A percentile compares a stretch with the other conserved stretches of the same genome.
phyloP scores from a whole-genome alignment of 2,113 vertebrate genomes.

The Lophius piscatorius region DNA sequence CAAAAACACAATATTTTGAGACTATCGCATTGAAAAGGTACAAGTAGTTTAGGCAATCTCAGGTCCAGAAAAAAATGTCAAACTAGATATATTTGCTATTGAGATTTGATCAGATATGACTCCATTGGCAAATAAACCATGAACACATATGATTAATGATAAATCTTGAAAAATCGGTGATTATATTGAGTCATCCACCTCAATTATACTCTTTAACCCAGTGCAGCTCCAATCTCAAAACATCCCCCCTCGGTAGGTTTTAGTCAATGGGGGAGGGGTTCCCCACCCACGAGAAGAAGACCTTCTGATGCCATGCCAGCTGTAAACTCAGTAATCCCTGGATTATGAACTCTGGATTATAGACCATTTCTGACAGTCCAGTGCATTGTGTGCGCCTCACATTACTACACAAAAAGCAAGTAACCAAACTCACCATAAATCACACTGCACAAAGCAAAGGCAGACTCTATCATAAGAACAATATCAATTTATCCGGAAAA shows the following conservation, averaged over 20 bases:
- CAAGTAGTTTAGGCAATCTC: too few relatives aligned
- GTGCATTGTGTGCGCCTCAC: slow-evolving; percentile 59
- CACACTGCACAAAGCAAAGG: not conserved
- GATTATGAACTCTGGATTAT: slow-evolving; percentile 81
- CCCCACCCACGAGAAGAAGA: slow-evolving; percentile 40
- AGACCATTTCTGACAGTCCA: slow-evolving; percentile 64
- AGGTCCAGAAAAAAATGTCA: too few relatives aligned
- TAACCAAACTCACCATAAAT: slow-evolving; percentile 10
- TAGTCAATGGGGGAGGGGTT: slow-evolving; percentile 61
- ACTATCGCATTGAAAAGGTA: too few relatives aligned
- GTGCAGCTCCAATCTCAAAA: slow-evolving; percentile 38
- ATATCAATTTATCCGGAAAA: not conserved
- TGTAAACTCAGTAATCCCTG: slow-evolving; percentile 80
- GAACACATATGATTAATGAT: not conserved
- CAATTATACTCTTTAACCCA: slow-evolving; percentile 18
- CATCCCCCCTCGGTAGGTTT: slow-evolving; percentile 28
- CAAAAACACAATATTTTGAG: too few relatives aligned
- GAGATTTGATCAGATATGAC: not conserved
- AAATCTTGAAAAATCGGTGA: slow-evolving; percentile 33
- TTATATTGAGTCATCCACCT: slow-evolving; percentile 16
- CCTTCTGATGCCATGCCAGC: slow-evolving; percentile 68
- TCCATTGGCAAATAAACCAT: not conserved
- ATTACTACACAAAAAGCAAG: slow-evolving; percentile 22
- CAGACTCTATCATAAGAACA: not conserved
- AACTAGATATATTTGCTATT: too few relatives aligned